Conservation (phyloP, 2,113 vertebrate genomes). For the Austrofundulus limnaeus region DNA sequence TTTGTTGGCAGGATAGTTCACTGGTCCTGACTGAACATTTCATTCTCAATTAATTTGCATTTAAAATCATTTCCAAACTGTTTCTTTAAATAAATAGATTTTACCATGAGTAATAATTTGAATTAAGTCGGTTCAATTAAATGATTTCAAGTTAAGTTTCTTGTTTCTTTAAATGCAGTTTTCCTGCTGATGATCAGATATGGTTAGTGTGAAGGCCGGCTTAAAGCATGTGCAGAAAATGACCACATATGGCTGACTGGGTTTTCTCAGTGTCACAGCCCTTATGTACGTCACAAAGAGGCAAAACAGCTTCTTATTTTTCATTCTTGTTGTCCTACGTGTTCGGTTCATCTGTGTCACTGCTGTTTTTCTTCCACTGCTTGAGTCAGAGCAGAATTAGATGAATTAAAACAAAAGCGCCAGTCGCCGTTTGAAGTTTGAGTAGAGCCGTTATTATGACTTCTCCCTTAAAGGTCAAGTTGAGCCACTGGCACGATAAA, state of each 20-base stretch:
- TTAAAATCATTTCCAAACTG: no score
- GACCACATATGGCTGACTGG: constrained; percentile 50
- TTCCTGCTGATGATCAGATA: neutral
- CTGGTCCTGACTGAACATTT: no score
- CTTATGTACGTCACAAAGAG: constrained; percentile 46
- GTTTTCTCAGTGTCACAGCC: constrained; percentile 58
- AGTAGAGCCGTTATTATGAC: constrained; percentile 73
- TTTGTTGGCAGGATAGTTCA: no score
- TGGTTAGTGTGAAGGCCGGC: neutral
- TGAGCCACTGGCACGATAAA: constrained; percentile 67
- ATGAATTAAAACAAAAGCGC: constrained; percentile 61
- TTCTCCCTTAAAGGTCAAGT: constrained; percentile 68
- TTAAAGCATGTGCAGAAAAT: constrained; percentile 32
- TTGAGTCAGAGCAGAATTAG: constrained; percentile 54
- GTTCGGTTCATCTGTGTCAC: constrained; percentile 62
- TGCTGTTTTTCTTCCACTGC: constrained; percentile 34
- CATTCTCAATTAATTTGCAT: no score
- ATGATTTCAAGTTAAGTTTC: neutral
- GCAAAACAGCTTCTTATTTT: constrained; percentile 62
- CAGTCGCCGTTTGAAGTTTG: constrained; percentile 68
- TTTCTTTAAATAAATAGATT: no score
- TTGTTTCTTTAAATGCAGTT: neutral
- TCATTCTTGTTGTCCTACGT: constrained; percentile 61
- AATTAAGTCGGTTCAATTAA: neutral
- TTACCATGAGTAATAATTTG: neutral